Percentiles rank a stretch among this genome's conserved stretches.
Evolutionary conservation across 1,140 invertebrate genomes (phyloP).

Genomic region (Magallana angulata): DNA sequence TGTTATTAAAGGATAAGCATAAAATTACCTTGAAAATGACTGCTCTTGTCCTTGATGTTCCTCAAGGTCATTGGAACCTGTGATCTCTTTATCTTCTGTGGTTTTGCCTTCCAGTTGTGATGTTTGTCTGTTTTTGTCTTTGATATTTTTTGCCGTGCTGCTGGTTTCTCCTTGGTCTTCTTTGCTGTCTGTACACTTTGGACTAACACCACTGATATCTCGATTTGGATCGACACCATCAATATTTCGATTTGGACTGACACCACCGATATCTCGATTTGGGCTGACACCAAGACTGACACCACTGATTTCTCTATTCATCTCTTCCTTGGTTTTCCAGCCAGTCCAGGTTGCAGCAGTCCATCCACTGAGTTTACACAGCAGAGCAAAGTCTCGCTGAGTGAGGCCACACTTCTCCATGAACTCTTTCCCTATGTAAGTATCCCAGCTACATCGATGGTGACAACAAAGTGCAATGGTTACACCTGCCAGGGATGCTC

Average conservation of each 20-base stretch:
- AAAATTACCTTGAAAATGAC: neutral
- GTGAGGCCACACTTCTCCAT: conserved; percentile 82
- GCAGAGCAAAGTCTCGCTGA: conserved; percentile 86
- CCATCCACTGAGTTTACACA: conserved; percentile 91
- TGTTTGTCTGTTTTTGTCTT: neutral
- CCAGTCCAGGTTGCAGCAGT: conserved; percentile 85
- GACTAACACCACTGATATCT: neutral
- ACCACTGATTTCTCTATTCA: conserved; percentile 37
- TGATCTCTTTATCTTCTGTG: conserved; percentile 62
- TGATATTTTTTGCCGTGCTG: conserved; percentile 18
- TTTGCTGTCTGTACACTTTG: neutral
- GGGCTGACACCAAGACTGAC: no score
- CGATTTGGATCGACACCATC: neutral
- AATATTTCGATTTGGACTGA: neutral
- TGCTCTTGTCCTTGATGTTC: neutral
- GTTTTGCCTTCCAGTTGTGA: neutral
- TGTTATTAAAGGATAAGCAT: neutral
- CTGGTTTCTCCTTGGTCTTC: neutral
- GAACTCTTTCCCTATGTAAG: conserved; percentile 85
- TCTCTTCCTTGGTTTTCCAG: conserved; percentile 55
- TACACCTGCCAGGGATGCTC: conserved; percentile 80
- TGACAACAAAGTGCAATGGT: conserved; percentile 93
- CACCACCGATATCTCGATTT: neutral
- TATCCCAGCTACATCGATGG: conserved; percentile 87
- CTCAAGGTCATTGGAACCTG: neutral